Conservation (phyloP, 2,797 vertebrate species). For the Thunnus albacares region DNA sequence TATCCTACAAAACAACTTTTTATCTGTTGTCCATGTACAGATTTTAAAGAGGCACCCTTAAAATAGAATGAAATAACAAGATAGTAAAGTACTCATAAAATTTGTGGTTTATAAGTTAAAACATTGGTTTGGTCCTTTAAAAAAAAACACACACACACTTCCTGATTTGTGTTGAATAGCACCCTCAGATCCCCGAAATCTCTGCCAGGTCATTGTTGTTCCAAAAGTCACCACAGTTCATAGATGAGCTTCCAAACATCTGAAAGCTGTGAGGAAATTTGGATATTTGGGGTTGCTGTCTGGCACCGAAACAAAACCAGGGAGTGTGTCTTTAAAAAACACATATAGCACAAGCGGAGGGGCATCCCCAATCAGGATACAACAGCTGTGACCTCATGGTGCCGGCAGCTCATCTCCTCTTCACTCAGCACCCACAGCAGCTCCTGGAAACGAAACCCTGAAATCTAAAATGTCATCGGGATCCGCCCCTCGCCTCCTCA, state of each 20-base stretch:
- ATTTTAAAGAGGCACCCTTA: too few species aligned
- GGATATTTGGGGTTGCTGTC: not conserved
- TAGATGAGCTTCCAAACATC: not conserved
- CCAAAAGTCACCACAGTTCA: slow-evolving; percentile 11
- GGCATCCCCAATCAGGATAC: slow-evolving; percentile 42
- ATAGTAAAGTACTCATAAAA: not conserved
- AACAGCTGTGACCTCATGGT: slow-evolving; percentile 47
- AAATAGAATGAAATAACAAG: not conserved
- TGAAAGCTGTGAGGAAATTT: not conserved
- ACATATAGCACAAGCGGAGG: slow-evolving; percentile 3
- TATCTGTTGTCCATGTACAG: too few species aligned
- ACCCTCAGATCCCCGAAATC: not conserved
- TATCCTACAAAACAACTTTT: too few species aligned
- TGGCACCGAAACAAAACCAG: not conserved
- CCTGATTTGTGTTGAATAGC: not conserved
- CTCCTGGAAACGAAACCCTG: slow-evolving; percentile 67
- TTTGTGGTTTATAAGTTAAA: not conserved
- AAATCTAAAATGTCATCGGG: slow-evolving; percentile 68
- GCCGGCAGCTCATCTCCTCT: slow-evolving; percentile 69
- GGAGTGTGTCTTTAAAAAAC: not conserved
- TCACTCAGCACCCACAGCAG: slow-evolving; percentile 68
- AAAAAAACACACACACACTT: not conserved
- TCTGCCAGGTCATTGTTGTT: not conserved
- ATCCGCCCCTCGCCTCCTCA: slow-evolving; percentile 44
- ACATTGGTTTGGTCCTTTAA: not conserved